A percentile compares a stretch with the other conserved stretches of the same genome.
Conservation (phyloP, 2,888 invertebrate species). For the Harpagoxenus sublaevis region DNA sequence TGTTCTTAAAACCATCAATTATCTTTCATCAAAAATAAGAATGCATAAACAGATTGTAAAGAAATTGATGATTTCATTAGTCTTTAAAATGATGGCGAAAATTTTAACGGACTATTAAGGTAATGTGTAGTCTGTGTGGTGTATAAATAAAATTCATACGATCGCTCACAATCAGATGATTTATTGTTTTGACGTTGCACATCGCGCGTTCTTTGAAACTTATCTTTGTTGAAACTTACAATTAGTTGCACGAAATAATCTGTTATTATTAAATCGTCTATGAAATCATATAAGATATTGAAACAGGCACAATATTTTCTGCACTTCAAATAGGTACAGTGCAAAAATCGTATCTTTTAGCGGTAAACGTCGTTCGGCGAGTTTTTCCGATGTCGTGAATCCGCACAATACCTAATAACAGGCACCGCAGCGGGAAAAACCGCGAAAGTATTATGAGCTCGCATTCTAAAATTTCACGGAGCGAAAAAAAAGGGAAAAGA, state of each 20-base stretch:
- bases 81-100: background rate
- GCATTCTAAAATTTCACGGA: constrained; percentile 15
- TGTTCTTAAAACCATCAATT: constrained; percentile 2
- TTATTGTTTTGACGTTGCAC: background rate
- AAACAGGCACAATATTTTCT: background rate
- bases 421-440: background rate
- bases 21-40: background rate
- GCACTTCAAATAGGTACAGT: background rate
- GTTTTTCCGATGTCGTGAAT: background rate
- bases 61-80: background rate
- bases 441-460: background rate
- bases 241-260: background rate
- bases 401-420: background rate
- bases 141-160: background rate
- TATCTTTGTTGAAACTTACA: background rate
- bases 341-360: background rate
- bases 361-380: background rate
- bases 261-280: background rate
- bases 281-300: background rate
- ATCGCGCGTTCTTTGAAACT: background rate
- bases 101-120: background rate
- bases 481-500: background rate
- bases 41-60: background rate
- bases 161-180: background rate
- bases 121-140: background rate